Evolutionary conservation across 2,888 invertebrate genomes (phyloP), one percentile per base, ranked within the genome.

Genomic region (Habrosyne pyritoides): DNA sequence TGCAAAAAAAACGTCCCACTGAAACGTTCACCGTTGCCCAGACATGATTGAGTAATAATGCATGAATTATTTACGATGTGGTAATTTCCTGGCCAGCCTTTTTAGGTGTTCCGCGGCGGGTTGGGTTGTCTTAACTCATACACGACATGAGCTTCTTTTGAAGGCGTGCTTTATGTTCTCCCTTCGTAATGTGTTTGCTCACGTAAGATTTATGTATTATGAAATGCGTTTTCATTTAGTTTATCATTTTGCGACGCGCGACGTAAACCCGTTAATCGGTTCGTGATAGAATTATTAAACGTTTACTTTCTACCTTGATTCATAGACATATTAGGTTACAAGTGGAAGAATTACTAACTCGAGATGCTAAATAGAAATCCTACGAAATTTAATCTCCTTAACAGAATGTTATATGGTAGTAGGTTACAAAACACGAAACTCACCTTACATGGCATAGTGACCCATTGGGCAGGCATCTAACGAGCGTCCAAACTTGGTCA

Each of bases 21-120:
- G 82, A 79, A 84, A 83, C 70, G 75, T 83, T 79, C 79, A 84
- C 87, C 86, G 85, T 86, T 86, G 82, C 79, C 60, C 64, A 73
- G 70, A 75, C 79, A 82, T 84, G 86, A 90, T 91, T 91, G 84
- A 89, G 91, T 89, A 91, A 89, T 90, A 89, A 84, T 84, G 77
- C 77, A 88, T 88, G 89, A 89, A 91, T 90, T 91, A 91, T 91
- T 91, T 88, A 91, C 88, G 82, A 86, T 84, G 88, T 87, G 86
- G 84, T 87, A 87, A 88, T 84, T 78, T 83, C 83, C 78, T 76
- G 79, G 64, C 67, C 71, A 60, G 71, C 85, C 86, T 78, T 87
- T 87, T 89, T 84, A 75, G 86, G 83, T 64, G 68, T 71, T 77
- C 68, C 75, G 76, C 72, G 66, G 69, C 75, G 69, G 66, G 73